These are phyloP conservation scores for Watsonalla cultraria DNA, from an alignment of 2,888 invertebrate species.

Conservation along the genomic window DNA sequence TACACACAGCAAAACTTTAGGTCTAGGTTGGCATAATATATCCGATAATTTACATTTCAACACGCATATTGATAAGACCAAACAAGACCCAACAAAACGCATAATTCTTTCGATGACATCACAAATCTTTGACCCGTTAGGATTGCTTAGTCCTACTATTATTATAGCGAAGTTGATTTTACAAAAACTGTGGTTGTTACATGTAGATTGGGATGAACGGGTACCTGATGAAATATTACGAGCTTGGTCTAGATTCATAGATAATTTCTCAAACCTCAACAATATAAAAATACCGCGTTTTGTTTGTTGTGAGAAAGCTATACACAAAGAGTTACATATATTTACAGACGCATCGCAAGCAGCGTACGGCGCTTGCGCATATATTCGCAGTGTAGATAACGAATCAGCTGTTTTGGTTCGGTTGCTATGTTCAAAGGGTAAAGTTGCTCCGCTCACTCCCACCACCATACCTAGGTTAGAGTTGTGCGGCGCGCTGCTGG, in stretches of 20 bases:
- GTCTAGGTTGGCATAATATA: conserved; percentile 11
- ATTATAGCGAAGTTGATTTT: conserved; percentile 20
- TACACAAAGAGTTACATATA: no score
- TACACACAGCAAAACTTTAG: conserved; percentile 11
- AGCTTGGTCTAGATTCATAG: conserved; percentile 4
- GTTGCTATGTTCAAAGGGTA: not conserved
- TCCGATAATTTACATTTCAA: conserved; percentile 13
- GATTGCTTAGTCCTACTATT: conserved; percentile 14
- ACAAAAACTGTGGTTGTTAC: conserved; percentile 20
- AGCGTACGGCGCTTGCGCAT: no score
- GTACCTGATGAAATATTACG: conserved; percentile 11
- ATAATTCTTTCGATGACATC: conserved; percentile 17
- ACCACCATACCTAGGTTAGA: not conserved
- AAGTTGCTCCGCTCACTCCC: not conserved
- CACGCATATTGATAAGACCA: conserved; percentile 7
- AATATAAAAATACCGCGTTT: no score
- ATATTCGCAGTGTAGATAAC: no score
- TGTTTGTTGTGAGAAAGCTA: no score
- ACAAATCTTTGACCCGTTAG: conserved; percentile 20
- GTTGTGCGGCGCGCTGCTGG: not conserved
- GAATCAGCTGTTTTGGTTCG: no score
- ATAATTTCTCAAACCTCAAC: no score
- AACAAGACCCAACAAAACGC: conserved; percentile 6
- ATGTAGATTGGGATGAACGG: conserved; percentile 22
- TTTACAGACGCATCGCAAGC: no score